These are phyloP conservation scores for Euphydryas editha DNA, from an alignment of 2,888 invertebrate species.

Conservation along the genomic window DNA sequence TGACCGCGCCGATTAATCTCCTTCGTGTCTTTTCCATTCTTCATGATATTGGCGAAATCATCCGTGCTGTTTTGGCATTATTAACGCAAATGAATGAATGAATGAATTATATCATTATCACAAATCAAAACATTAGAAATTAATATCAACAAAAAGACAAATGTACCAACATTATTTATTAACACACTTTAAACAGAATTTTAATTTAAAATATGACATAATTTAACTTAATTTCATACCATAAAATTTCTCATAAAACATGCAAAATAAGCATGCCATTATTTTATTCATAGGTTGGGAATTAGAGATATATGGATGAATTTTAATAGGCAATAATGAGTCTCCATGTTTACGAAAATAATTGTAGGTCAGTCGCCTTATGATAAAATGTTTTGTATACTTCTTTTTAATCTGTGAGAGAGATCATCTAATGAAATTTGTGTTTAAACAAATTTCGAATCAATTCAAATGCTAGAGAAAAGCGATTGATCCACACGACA, in stretches of 20 bases:
- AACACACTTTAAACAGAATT: slow-evolving; percentile 2
- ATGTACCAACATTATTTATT: not conserved
- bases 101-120: not conserved
- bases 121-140: not conserved
- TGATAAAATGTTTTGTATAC: not conserved
- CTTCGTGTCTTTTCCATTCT: too few relatives aligned
- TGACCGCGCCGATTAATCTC: too few relatives aligned
- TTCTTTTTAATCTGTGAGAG: not conserved
- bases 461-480: too few relatives aligned
- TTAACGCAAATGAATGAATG: too few relatives aligned
- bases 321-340: slow-evolving; percentile 73
- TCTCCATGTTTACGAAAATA: slow-evolving; percentile 57
- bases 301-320: slow-evolving; percentile 61
- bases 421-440: too few relatives aligned
- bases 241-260: slow-evolving; percentile 32
- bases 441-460: too few relatives aligned
- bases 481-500: too few relatives aligned
- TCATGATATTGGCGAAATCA: too few relatives aligned
- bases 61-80: too few relatives aligned
- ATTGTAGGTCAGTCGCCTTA: slow-evolving; percentile 55
- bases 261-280: slow-evolving; percentile 21
- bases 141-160: not conserved
- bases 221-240: slow-evolving; percentile 28
- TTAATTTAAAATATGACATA: slow-evolving; percentile 25
- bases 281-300: slow-evolving; percentile 40